Base-by-base conservation (phyloP, 2,888 invertebrate genomes). In the Uloborus plumipes region DNA sequence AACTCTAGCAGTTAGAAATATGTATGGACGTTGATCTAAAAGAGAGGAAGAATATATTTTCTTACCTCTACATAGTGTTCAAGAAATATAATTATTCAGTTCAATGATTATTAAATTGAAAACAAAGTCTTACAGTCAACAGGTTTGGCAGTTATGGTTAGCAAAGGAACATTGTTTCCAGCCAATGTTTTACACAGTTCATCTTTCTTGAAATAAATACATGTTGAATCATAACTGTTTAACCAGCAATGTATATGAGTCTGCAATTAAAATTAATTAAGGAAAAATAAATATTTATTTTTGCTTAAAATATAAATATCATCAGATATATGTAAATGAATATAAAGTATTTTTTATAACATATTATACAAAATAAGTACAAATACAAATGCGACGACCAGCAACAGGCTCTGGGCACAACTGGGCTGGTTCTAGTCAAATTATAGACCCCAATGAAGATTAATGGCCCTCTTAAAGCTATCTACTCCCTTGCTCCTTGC, bases 1-100 rank as follows among this genome's bases (percentile, higher is more conserved):
- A 13, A 96, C 95, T 85, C 95, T 91, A 0, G 93, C 92, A 13
- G 94, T 93, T 69, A 96, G 90, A 88, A 95, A 93, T 85, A 95
- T 88, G 82, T 86, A 86, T 61, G 85, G 85, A 47, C 83, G 73
- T 50, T 53, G 55, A 18, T 53, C 81, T 85, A n/a, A 58, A 70
- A 20, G 26, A 31, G 69, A 64, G 20, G 18, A 62, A 14, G 31
- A 7, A 62, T 9, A 39, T 22, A 59, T 49, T 47, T 47, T 70
- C 18, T 22, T 13, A 58, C 22, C 3, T 16, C 1, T n/a, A 15
- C 22, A 58, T 55, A 1, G 7, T 4, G 1, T 4, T 7, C n/a
- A 20, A 55, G 18, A 55, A n/a, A 55, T 15, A 6, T n/a, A 53
- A 53, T 55, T 55, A 18, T 6, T 55, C 14, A 18, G 7, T 15